phyloP scores from a whole-genome alignment of 2,113 vertebrate genomes.

The Lagopus muta region DNA sequence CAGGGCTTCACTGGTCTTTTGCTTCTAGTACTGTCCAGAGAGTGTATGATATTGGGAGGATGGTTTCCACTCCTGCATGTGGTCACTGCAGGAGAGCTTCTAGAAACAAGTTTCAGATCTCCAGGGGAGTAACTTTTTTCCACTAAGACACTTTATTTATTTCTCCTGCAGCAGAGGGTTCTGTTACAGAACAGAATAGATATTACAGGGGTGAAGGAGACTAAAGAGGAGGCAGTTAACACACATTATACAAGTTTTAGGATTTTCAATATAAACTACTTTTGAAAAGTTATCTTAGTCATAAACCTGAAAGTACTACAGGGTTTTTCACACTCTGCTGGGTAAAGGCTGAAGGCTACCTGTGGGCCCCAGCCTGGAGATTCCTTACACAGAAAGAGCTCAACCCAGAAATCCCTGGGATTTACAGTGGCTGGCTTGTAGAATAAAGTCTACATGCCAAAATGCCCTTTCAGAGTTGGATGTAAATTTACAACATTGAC shows the following conservation, averaged over 20 bases:
- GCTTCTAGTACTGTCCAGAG: neutral
- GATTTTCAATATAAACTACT: neutral
- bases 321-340: neutral
- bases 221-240: neutral
- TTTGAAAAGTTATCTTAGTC: neutral
- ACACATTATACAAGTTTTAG: neutral
- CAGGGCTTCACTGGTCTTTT: neutral
- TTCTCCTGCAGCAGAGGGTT: neutral
- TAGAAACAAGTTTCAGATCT: neutral
- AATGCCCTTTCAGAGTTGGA: neutral
- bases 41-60: fast-evolving
- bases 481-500: neutral
- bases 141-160: neutral
- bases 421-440: neutral
- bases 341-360: neutral
- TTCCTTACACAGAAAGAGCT: neutral
- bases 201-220: neutral
- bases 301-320: neutral
- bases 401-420: neutral
- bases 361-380: neutral
- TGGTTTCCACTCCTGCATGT: neutral
- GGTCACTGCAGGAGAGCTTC: neutral
- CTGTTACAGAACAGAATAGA: neutral
- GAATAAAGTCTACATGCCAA: neutral
- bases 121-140: neutral